Conservation (phyloP, 2,113 vertebrate species). For the Polypterus senegalus region DNA sequence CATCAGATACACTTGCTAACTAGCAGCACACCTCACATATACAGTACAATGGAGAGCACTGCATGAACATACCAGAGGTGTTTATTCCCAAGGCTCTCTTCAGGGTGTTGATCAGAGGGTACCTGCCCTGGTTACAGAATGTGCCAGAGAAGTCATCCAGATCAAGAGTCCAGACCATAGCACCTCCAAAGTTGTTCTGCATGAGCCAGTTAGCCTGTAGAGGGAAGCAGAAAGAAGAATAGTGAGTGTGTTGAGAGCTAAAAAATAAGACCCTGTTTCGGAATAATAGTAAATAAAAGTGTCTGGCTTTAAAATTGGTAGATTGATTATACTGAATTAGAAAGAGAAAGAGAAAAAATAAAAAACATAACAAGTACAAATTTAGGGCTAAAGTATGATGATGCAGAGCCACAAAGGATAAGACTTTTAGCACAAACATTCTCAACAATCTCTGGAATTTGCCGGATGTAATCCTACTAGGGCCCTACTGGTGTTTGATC, state of each 20-base stretch:
- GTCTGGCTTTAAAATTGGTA: no score
- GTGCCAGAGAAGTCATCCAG: constrained; percentile 47
- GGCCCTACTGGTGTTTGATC: no score
- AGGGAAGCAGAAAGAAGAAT: background rate
- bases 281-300: no score
- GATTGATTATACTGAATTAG: no score
- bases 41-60: background rate
- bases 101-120: constrained; percentile 43
- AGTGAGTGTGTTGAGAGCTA: background rate
- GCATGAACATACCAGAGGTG: constrained; percentile 15
- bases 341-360: no score
- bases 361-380: no score
- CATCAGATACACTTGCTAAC: background rate
- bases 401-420: no score
- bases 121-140: constrained; percentile 46
- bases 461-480: no score
- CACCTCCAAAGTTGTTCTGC: constrained; percentile 42
- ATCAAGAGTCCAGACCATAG: constrained; percentile 46
- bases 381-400: no score
- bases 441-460: no score
- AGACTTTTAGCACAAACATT: no score
- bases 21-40: background rate
- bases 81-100: constrained; percentile 34
- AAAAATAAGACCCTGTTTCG: no score
- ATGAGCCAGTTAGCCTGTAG: constrained; percentile 37